These are phyloP conservation scores for Crepidodera aurea DNA, from an alignment of 2,888 invertebrate genomes.

Conservation along the genomic window DNA sequence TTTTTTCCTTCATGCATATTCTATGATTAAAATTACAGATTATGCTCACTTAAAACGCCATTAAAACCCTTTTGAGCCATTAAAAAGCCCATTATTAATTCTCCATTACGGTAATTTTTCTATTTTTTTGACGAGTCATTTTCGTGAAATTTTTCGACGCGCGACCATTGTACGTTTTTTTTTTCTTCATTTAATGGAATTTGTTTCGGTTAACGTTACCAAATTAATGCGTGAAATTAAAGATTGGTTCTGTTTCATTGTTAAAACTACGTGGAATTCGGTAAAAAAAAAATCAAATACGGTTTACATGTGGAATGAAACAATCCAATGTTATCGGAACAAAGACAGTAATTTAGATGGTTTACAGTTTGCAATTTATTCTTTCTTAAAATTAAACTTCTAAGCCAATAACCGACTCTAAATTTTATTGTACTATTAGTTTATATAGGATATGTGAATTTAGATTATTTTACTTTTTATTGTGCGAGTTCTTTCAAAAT, in stretches of 20 bases:
- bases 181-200: slow-evolving; percentile 13
- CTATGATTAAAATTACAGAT: slow-evolving; percentile 1
- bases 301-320: no score
- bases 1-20: background rate
- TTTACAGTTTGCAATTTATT: no score
- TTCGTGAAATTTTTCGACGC: slow-evolving; percentile 4
- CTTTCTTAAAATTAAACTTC: no score
- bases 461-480: no score
- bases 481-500: no score
- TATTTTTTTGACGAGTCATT: background rate
- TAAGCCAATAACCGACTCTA: no score
- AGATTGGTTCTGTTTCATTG: slow-evolving; percentile 10
- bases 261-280: slow-evolving; percentile 15
- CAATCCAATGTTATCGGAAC: no score
- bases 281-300: background rate
- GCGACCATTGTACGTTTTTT: slow-evolving; percentile 23
- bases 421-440: no score
- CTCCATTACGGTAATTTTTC: background rate
- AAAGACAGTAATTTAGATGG: no score
- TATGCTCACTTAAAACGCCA: slow-evolving; percentile 3
- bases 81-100: background rate
- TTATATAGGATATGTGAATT: no score
- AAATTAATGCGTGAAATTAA: slow-evolving; percentile 25
- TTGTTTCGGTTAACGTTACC: slow-evolving; percentile 8
- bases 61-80: slow-evolving; percentile 2